phyloP scores from a whole-genome alignment of 2,797 vertebrate species.

The Lacerta viridis region DNA sequence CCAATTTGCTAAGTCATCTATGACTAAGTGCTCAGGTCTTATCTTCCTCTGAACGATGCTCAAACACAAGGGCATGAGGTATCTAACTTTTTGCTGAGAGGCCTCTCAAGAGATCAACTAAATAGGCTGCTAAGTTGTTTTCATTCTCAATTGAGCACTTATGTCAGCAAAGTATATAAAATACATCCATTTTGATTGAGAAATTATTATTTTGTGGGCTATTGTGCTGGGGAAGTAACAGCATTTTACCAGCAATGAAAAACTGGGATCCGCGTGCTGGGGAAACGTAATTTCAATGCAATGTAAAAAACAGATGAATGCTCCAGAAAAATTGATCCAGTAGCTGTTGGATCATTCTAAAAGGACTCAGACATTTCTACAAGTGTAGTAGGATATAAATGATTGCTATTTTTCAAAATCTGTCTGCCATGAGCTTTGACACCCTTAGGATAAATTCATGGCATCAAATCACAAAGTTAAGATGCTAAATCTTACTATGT shows the following conservation, averaged over 20 bases:
- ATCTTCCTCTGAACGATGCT: constrained; percentile 20
- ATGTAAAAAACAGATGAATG: not conserved
- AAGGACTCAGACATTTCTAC: not conserved
- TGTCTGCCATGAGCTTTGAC: not conserved
- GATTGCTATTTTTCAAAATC: not conserved
- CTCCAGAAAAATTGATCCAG: not conserved
- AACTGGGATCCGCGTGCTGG: not conserved
- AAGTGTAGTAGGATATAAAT: not conserved
- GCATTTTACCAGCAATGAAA: not conserved
- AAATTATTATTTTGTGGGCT: not conserved
- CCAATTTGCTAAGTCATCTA: constrained; percentile 19
- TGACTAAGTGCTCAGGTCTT: constrained; percentile 36
- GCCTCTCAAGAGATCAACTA: not conserved
- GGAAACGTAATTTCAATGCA: not conserved
- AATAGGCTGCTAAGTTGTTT: not conserved
- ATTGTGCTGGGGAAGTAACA: not conserved
- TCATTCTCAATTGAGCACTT: not conserved
- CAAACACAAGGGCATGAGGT: constrained; percentile 31
- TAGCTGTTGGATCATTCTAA: not conserved
- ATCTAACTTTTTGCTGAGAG: constrained; percentile 19
- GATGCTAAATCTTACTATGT: not conserved
- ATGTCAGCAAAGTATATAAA: constrained; percentile 14
- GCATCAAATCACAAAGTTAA: not conserved
- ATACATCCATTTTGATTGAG: not conserved
- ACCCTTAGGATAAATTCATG: not conserved